phyloP scores from a whole-genome alignment of 2,888 invertebrate species.

The Ephialtes manifestator region DNA sequence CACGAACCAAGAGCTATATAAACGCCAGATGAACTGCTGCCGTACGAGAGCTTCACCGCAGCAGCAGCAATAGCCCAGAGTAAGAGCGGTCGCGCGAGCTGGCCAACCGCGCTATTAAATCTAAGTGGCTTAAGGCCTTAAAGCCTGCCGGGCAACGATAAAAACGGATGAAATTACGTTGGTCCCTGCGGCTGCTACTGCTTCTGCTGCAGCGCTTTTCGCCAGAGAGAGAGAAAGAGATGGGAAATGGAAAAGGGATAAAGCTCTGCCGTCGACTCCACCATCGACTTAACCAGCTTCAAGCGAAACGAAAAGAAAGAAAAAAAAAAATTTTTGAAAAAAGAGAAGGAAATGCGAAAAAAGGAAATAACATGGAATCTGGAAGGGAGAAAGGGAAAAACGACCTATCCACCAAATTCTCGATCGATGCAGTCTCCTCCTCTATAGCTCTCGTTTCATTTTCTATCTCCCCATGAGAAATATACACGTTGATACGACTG shows the following conservation, averaged over 20 bases:
- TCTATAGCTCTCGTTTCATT: slow-evolving; percentile 55
- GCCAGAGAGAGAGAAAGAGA: slow-evolving; percentile 14
- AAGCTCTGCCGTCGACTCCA: slow-evolving; percentile 26
- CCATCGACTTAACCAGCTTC: slow-evolving; percentile 32
- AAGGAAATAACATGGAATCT: slow-evolving; percentile 7
- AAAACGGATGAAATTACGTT: slow-evolving; percentile 83
- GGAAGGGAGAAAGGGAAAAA: slow-evolving; percentile 13
- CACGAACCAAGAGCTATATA: slow-evolving; percentile 33
- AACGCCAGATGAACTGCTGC: slow-evolving; percentile 38
- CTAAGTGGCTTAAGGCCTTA: slow-evolving; percentile 84
- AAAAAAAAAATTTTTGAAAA: background rate
- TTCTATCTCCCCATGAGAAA: slow-evolving; percentile 56
- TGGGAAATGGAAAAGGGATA: slow-evolving; percentile 32
- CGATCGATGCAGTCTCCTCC: slow-evolving; percentile 49
- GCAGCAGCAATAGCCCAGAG: slow-evolving; percentile 43
- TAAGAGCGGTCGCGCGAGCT: slow-evolving; percentile 54
- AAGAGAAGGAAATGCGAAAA: slow-evolving; percentile 22
- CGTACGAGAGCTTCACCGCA: slow-evolving; percentile 5
- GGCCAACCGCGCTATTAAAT: slow-evolving; percentile 81
- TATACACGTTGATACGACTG: background rate
- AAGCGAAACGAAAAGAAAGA: slow-evolving; percentile 13
- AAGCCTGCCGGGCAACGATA: slow-evolving; percentile 81
- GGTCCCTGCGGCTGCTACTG: slow-evolving; percentile 61
- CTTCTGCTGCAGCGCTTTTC: slow-evolving; percentile 34
- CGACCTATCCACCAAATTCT: slow-evolving; percentile 50